These are phyloP conservation scores for Trissolcus brochymenae DNA, from an alignment of 2,888 invertebrate species.

Conservation along the genomic window DNA sequence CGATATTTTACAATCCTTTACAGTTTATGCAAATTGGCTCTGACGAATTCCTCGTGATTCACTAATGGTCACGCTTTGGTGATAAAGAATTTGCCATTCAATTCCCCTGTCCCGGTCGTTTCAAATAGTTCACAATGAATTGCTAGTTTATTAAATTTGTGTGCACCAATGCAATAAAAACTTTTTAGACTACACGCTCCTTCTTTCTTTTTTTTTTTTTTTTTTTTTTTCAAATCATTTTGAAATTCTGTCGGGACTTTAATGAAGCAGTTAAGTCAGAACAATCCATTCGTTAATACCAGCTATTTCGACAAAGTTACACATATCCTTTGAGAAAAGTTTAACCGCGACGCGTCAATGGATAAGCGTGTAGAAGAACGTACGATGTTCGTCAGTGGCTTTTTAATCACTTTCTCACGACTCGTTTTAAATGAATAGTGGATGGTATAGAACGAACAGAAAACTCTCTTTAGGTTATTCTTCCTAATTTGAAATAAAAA, in stretches of 20 bases:
- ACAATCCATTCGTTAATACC: constrained; percentile 21
- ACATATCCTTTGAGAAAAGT: constrained; percentile 34
- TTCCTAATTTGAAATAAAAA: no score
- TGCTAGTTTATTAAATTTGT: no score
- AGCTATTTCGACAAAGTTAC: constrained; percentile 30
- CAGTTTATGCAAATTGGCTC: constrained; percentile 37
- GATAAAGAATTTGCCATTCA: neutral
- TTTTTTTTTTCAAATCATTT: neutral
- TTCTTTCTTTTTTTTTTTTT: no score
- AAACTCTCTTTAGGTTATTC: no score
- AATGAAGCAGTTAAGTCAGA: constrained; percentile 21
- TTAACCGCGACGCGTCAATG: constrained; percentile 19
- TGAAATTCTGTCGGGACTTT: neutral
- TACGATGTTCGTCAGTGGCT: constrained; percentile 15
- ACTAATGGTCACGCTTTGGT: constrained; percentile 18
- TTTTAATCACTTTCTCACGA: constrained; percentile 48
- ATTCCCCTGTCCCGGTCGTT: no score
- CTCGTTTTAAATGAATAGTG: constrained; percentile 37
- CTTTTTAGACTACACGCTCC: neutral
- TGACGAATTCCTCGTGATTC: constrained; percentile 22
- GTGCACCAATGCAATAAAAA: neutral
- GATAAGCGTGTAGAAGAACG: neutral
- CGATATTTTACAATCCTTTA: constrained; percentile 44
- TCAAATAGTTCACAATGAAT: no score
- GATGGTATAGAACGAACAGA: constrained; percentile 20